Evolutionary conservation across 2,113 vertebrate genomes (phyloP), one percentile per base, ranked within the genome.

Genomic region (Dasyornis broadbenti): DNA sequence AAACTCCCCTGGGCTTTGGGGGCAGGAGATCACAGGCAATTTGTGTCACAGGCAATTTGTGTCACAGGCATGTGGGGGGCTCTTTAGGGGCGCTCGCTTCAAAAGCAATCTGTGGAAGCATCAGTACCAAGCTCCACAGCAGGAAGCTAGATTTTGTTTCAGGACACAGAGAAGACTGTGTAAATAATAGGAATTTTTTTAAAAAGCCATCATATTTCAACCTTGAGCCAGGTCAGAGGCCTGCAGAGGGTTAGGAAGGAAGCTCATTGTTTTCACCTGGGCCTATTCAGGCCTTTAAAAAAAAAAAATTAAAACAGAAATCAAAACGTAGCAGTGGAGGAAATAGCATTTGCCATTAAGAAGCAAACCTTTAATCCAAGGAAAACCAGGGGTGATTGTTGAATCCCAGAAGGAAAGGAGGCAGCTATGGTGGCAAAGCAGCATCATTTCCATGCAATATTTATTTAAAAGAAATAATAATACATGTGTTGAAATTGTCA

Each of bases 391-490:
- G 66, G 39, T 90, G 82, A 26, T 82, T 63, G 60, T 52, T 66
- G 52, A 82, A 66, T 85, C 35, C 59, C 49, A 22, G 77, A 40
- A 82, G 80, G 73, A 79, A 59, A 54, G 56, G 83, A 78, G 81
- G 92, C 80, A 91, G 89, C 94, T 94, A 30, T 84, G 57, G 75
- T 92, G 40, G 63, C 79, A 81, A 93, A 93, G 86, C 78, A 91
- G 91, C 75, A 73, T 80, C 86, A 60, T 88, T 92, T 94, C 94
- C 96, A 94, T 35, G 82, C 91, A 82, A 90, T 97, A 96, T 97
- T 97, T 97, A 97, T 97, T 96, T 90, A 95, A 92, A 93, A 84
- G 56, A 94, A 95, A 79, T 95, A 96, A 96, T 95, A 90, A 96
- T 94, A 86, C 73, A 64, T 65, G 72, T 92, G 64, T 95, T 93